A percentile compares a stretch with the other conserved stretches of the same genome.
Conservation (phyloP, 2,888 invertebrate genomes). For the Eumerus sabulonum region DNA sequence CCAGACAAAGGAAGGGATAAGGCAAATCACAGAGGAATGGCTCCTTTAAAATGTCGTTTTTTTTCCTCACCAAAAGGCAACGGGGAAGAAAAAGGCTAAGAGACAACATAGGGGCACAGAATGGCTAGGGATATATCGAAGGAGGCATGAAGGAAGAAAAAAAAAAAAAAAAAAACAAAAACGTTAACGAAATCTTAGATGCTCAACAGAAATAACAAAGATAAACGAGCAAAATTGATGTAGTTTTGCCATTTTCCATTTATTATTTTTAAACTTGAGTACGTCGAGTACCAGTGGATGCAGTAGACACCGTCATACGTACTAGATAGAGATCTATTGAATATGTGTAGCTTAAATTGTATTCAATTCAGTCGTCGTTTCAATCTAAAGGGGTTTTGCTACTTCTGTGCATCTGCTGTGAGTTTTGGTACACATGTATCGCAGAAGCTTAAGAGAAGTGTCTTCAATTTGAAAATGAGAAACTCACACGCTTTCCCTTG, state of each 20-base stretch:
- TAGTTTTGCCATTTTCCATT: conserved; percentile 69
- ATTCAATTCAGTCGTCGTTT: conserved; percentile 62
- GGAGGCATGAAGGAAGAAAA: too few relatives aligned
- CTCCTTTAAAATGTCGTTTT: too few relatives aligned
- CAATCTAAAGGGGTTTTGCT: conserved; percentile 42
- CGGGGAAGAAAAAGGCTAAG: not conserved
- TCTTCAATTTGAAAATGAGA: conserved; percentile 66
- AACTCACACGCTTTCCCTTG: conserved; percentile 54
- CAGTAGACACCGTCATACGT: conserved; percentile 17
- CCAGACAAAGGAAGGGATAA: not conserved
- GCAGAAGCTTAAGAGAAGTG: conserved; percentile 51
- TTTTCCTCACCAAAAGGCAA: too few relatives aligned
- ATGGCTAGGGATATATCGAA: not conserved
- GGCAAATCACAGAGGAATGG: conserved; percentile 41
- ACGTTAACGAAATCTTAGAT: conserved; percentile 65
- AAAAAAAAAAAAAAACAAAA: too few relatives aligned
- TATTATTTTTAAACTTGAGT: conserved; percentile 64
- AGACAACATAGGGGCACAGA: conserved; percentile 27
- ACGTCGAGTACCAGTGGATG: conserved; percentile 17
- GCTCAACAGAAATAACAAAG: conserved; percentile 68
- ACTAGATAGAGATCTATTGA: conserved; percentile 20
- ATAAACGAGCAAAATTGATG: conserved; percentile 69
- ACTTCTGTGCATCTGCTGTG: not conserved
- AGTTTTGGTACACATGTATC: conserved; percentile 17
- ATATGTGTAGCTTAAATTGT: conserved; percentile 61